phyloP scores from a whole-genome alignment of 2,113 vertebrate species.

The Phocoena phocoena region DNA sequence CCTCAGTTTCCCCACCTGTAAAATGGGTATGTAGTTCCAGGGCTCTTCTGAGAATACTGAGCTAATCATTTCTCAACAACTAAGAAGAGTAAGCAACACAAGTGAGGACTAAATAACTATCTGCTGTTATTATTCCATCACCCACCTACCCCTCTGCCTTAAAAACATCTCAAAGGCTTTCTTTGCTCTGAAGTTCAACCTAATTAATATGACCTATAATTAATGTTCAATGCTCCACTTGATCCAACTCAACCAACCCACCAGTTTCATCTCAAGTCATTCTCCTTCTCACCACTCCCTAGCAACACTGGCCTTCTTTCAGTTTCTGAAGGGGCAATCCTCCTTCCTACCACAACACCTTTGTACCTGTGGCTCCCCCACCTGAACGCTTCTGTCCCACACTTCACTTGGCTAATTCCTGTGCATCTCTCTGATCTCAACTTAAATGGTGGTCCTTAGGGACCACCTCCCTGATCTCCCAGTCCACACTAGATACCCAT shows the following conservation, averaged over 20 bases:
- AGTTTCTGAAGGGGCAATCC: neutral
- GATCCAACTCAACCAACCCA: neutral
- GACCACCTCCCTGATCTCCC: neutral
- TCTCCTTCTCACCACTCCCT: neutral
- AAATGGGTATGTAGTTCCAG: neutral
- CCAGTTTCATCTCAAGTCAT: neutral
- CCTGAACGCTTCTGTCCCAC: neutral
- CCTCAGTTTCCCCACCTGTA: conserved; percentile 7
- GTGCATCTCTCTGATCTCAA: neutral
- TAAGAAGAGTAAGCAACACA: conserved; percentile 11
- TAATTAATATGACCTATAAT: conserved; percentile 13
- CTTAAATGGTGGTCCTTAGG: neutral
- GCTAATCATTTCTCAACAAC: conserved; percentile 21
- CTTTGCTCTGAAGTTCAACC: conserved; percentile 1
- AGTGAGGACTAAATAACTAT: conserved; percentile 21
- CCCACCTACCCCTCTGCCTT: neutral
- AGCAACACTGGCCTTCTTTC: neutral
- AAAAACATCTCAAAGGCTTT: neutral
- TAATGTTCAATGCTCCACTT: neutral
- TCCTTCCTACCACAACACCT: neutral
- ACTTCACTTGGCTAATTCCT: neutral
- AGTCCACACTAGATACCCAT: neutral
- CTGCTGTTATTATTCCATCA: neutral
- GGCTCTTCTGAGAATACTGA: conserved; percentile 18
- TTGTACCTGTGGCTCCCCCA: neutral